Percentiles rank a stretch among this genome's conserved stretches.
These are phyloP conservation scores for Hippopotamyrus pictus DNA, from an alignment of 2,797 vertebrate species.

Conservation along the genomic window DNA sequence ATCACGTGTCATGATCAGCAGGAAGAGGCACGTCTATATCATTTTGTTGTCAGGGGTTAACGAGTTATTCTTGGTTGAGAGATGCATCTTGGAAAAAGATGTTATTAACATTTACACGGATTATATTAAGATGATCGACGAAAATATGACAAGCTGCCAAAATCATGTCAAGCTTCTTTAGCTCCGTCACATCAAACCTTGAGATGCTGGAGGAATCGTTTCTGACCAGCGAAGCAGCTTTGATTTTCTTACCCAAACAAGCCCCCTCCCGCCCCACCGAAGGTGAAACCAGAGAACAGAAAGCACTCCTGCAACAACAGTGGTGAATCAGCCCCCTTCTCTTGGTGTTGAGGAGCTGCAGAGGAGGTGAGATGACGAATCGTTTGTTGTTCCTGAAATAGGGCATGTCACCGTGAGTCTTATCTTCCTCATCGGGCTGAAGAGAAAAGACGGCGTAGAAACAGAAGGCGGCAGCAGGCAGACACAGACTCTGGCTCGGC, in stretches of 20 bases:
- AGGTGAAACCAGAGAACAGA: background rate
- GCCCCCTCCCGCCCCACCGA: background rate
- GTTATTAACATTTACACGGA: background rate
- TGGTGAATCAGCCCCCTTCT: background rate
- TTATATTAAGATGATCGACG: background rate
- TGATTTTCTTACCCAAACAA: background rate
- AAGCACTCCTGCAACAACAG: background rate
- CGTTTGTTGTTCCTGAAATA: constrained; percentile 2
- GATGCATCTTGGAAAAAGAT: background rate
- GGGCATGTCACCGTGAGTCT: background rate
- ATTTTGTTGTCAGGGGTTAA: background rate
- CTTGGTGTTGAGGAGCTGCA: background rate
- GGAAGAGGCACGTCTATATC: background rate
- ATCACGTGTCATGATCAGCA: background rate
- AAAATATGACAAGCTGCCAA: constrained; percentile 5
- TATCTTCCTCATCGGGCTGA: background rate
- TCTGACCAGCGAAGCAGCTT: background rate
- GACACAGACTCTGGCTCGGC: too few species aligned
- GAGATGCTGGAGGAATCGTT: background rate
- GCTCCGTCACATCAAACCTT: background rate
- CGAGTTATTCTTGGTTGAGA: background rate
- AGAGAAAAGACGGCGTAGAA: background rate
- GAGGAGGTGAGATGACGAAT: background rate
- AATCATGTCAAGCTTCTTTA: background rate
- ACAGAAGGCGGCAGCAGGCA: background rate